Evolutionary conservation across 1,140 invertebrate genomes (phyloP), one percentile per base, ranked within the genome.

Genomic region (Helicoverpa armigera): DNA sequence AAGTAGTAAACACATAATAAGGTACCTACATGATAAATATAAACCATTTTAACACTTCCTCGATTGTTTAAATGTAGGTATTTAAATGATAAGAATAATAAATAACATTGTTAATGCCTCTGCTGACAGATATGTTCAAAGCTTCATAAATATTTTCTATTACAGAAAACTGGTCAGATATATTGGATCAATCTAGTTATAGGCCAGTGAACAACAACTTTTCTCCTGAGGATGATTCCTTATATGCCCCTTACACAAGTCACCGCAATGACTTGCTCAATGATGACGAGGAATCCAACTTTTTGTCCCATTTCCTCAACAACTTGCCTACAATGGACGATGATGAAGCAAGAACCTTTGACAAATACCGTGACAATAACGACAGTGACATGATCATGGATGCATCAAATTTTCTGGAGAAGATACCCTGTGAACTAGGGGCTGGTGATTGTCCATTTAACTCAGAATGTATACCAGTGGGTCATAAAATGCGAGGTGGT

Each of bases 401-500:
- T 85, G 87, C 92, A 43, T 92, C 91, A 23, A 95, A 94, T 63
- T 93, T 91, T 91, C 85, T 95, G 75, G 89, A 90, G 74, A 87
- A 95, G 85, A 89, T 95, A 18, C 85, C 91, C 51, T 95, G 94
- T 91, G 93, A 94, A 90, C 85, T 96, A 67, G 95, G 95, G 56
- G 91, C 91, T 67, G 94, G 85, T 14, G 95, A 95, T 29, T 97
- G 97, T 88, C 94, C 94, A 1, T 94, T 95, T 67, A 97, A 97
- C 85, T 96, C 97, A 89, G 95, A 97, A 82, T 97, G 97, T 92
- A 91, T 97, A 35, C 95, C 95, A 43, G 81, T 96, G 18, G 94
- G 91, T 10, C 81, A 95, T 10, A 96, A 96, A 88, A 93, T 95
- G 11, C 88, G 95, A 53, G 95, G 95, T 84, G 97, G 97, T 3